Evolutionary conservation across 2,797 vertebrate species (phyloP), one percentile per base, ranked within the genome.

Genomic region (Microcaecilia unicolor): DNA sequence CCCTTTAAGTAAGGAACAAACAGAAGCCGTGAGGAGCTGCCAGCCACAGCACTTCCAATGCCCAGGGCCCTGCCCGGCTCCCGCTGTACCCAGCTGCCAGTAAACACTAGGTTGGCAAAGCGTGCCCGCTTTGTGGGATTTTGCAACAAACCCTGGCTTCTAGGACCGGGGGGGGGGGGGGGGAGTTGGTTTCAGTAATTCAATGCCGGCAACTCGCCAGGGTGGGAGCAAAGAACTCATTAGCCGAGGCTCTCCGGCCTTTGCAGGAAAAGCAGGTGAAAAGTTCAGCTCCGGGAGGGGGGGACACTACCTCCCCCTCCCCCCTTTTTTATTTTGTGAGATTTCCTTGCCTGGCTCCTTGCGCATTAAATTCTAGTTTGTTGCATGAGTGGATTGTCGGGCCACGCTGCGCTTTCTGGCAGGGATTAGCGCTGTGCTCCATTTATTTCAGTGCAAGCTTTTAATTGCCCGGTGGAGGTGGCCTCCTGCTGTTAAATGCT

Each of bases 341-440:
- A n/a, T n/a, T n/a, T n/a, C n/a, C n/a, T n/a, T n/a, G n/a, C n/a
- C n/a, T n/a, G n/a, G n/a, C n/a, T n/a, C n/a, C n/a, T n/a, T n/a
- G n/a, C n/a, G n/a, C n/a, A 67, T 62, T 76, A 75, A 75, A 79
- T 79, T 70, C 73, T 60, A 68, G 76, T 79, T 75, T 78, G 79
- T 72, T 76, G 74, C 78, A 59, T 78, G 80, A 81, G 76, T 43
- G 31, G 80, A 82, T 81, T 75, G 78, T 81, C 80, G 81, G 78
- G 77, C 83, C 81, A 82, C 82, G 83, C 81, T 83, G 83, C 74
- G 60, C 81, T 82, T 83, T 83, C 84, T 82, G 84, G 83, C 84
- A 81, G 83, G 78, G 83, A 85, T 85, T 84, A 85, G 82, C 74
- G 67, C 64, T 51, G 76, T 55, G 40, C 80, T 72, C 83, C 83